phyloP scores from a whole-genome alignment of 2,888 invertebrate species.

The Hypena proboscidalis region DNA sequence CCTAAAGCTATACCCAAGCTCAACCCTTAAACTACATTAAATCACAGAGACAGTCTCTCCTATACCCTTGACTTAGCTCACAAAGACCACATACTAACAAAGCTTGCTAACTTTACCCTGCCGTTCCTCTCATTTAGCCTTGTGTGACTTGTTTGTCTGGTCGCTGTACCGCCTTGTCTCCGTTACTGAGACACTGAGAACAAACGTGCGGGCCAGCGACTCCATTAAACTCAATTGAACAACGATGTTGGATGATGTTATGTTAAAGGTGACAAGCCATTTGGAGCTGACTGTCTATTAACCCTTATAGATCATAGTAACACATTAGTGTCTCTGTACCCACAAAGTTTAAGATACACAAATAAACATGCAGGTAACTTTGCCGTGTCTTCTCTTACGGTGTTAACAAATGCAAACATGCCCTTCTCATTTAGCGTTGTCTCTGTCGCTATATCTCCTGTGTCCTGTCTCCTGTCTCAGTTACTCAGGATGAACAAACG shows the following conservation, averaged over 20 bases:
- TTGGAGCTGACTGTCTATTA: too few relatives aligned
- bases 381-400: not conserved
- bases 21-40: too few relatives aligned
- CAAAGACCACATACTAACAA: too few relatives aligned
- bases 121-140: not conserved
- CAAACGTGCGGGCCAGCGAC: conserved; percentile 47
- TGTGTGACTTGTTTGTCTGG: not conserved
- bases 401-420: too few relatives aligned
- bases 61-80: too few relatives aligned
- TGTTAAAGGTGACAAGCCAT: conserved; percentile 25
- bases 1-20: too few relatives aligned
- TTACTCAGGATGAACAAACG: conserved; percentile 33
- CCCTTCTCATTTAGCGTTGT: not conserved
- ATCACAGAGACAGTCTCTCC: too few relatives aligned
- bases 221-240: conserved; percentile 75
- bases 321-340: too few relatives aligned
- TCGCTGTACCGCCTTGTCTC: not conserved
- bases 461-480: not conserved
- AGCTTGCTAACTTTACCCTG: too few relatives aligned
- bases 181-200: conserved; percentile 12
- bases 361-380: too few relatives aligned
- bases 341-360: too few relatives aligned
- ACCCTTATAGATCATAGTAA: too few relatives aligned
- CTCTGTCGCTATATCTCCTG: not conserved
- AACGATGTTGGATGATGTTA: conserved; percentile 52